Conservation (phyloP, 2,888 invertebrate species). For the Antheraea assamensis region DNA sequence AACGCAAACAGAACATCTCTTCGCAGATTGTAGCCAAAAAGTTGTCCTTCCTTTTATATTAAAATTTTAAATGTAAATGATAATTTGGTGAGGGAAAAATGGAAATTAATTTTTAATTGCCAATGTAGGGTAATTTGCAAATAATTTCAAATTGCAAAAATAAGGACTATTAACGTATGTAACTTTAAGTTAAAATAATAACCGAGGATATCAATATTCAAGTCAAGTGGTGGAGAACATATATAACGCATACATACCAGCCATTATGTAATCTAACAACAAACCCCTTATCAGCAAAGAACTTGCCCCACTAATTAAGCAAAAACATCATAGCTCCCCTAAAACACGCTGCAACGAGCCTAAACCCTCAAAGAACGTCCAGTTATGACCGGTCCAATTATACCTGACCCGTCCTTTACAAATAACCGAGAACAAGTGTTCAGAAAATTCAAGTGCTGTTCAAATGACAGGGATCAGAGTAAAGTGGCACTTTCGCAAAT, state of each 20-base stretch:
- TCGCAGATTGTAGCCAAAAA: background rate
- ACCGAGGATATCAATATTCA: background rate
- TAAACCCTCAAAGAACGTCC: constrained; percentile 80
- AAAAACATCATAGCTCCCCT: constrained; percentile 71
- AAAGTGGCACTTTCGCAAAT: constrained; percentile 68
- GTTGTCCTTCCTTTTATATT: background rate
- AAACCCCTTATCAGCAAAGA: constrained; percentile 47
- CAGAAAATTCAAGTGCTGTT: background rate
- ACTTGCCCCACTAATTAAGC: constrained; percentile 71
- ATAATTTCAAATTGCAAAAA: background rate
- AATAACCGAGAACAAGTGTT: constrained; percentile 20
- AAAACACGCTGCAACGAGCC: constrained; percentile 56
- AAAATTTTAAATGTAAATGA: background rate
- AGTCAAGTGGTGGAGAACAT: background rate
- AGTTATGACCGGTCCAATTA: constrained; percentile 51
- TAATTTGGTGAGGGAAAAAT: background rate
- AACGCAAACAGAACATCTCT: background rate
- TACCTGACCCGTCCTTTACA: constrained; percentile 30
- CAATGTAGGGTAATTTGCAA: constrained; percentile 8
- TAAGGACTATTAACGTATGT: background rate
- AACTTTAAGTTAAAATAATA: background rate
- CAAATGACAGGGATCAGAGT: constrained; percentile 51
- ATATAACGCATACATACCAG: background rate
- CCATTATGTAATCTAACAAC: constrained; percentile 11
- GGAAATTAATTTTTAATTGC: background rate